Conservation (phyloP, 2,888 invertebrate species). For the Frankliniella fusca region DNA sequence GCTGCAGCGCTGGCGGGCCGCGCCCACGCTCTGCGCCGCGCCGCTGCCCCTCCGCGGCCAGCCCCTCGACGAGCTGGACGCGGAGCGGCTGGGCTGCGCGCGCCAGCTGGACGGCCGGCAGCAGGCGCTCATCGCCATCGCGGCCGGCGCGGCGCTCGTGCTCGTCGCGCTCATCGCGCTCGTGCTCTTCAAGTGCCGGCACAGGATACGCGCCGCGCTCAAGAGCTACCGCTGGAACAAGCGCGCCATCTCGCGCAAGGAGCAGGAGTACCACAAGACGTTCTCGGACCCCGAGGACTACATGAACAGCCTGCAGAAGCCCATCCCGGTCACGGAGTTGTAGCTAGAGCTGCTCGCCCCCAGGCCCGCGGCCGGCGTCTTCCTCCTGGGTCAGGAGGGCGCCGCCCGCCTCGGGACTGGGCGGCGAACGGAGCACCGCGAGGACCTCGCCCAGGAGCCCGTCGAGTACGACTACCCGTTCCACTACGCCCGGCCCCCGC, state of each 20-base stretch:
- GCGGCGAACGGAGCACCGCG: constrained; percentile 47
- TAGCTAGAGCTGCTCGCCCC: constrained; percentile 95
- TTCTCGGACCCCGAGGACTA: constrained; percentile 81
- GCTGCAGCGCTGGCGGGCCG: constrained; percentile 62
- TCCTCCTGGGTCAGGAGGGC: constrained; percentile 55
- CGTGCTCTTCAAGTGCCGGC: constrained; percentile 73
- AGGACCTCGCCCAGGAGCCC: constrained; percentile 48
- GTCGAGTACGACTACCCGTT: constrained; percentile 21
- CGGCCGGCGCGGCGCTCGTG: constrained; percentile 69
- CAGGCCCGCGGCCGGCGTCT: constrained; percentile 64
- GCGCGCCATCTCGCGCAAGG: constrained; percentile 66
- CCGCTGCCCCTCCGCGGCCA: constrained; percentile 70
- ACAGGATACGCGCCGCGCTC: constrained; percentile 73
- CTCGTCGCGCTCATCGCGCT: constrained; percentile 66
- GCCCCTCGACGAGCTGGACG: constrained; percentile 61
- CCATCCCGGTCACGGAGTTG: constrained; percentile 87
- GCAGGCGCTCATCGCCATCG: constrained; percentile 72
- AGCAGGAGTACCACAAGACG: constrained; percentile 85
- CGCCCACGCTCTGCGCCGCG: constrained; percentile 63
- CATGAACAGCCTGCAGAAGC: constrained; percentile 56
- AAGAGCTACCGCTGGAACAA: constrained; percentile 81
- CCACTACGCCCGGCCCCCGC: neutral
- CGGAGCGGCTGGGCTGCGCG: constrained; percentile 76
- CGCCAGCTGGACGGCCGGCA: constrained; percentile 67
- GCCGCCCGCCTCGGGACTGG: constrained; percentile 43